Conservation (phyloP, 2,888 invertebrate species). For the Listrodromus nycthemerus region DNA sequence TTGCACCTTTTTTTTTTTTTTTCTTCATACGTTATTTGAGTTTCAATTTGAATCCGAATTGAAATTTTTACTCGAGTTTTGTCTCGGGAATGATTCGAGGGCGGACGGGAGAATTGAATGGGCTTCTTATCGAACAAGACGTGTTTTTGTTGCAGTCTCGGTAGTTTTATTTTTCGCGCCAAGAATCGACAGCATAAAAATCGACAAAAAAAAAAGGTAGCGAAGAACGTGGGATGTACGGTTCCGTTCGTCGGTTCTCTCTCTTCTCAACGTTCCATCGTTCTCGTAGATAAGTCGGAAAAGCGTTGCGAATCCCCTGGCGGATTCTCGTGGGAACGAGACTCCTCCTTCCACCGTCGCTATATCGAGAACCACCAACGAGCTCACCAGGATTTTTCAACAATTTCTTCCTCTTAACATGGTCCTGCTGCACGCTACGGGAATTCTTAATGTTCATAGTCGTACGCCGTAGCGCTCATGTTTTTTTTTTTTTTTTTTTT, state of each 20-base stretch:
- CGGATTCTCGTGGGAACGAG: conserved; percentile 40
- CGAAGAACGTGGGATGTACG: conserved; percentile 17
- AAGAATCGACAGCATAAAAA: conserved; percentile 29
- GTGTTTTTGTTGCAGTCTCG: background rate
- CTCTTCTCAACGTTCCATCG: conserved; percentile 27
- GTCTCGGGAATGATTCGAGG: background rate
- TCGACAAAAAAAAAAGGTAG: conserved; percentile 48
- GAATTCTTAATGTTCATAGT: conserved; percentile 39
- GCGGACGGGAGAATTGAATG: background rate
- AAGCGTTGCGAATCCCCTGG: conserved; percentile 30
- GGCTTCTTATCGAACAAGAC: background rate
- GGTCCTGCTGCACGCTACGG: conserved; percentile 27
- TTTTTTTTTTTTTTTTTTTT: too few relatives aligned
- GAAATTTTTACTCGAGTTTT: background rate
- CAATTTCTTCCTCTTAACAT: conserved; percentile 40
- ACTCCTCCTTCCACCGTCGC: background rate
- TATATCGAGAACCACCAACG: conserved; percentile 34
- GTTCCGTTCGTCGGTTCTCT: conserved; percentile 26
- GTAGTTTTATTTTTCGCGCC: conserved; percentile 9
- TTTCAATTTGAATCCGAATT: background rate
- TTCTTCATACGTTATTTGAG: too few relatives aligned
- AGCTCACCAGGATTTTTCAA: conserved; percentile 40
- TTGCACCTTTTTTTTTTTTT: background rate
- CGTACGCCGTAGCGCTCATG: conserved; percentile 5
- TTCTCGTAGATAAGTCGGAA: conserved; percentile 46